A percentile compares a stretch with the other conserved stretches of the same genome.
These are phyloP conservation scores for Drosophila orena DNA, from an alignment of 1,140 invertebrate species.

Conservation along the genomic window DNA sequence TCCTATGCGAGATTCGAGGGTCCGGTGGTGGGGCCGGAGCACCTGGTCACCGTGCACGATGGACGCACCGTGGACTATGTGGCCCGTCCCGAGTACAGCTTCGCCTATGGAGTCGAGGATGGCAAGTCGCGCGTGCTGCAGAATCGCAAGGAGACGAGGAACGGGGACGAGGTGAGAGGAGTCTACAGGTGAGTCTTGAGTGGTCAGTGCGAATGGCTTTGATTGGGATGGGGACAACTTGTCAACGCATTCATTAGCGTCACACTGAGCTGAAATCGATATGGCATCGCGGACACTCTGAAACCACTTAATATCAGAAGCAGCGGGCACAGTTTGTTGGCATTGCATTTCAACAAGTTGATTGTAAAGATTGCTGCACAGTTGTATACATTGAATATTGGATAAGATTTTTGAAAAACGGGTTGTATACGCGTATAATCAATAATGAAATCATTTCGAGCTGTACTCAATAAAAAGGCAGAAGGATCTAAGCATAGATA, in stretches of 20 bases:
- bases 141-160: slow-evolving; percentile 88
- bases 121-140: slow-evolving; percentile 89
- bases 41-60: slow-evolving; percentile 86
- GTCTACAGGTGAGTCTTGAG: slow-evolving; percentile 87
- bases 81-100: slow-evolving; percentile 89
- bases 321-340: not conserved
- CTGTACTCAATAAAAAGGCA: too few species aligned
- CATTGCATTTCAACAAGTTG: not conserved
- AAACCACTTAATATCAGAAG: slow-evolving; percentile 1
- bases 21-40: slow-evolving; percentile 87
- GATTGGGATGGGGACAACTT: slow-evolving; percentile 30
- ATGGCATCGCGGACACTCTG: slow-evolving; percentile 12
- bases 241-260: slow-evolving; percentile 56
- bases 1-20: slow-evolving; percentile 89
- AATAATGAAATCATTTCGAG: too few species aligned
- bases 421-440: not conserved
- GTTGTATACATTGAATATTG: not conserved
- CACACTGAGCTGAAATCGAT: slow-evolving; percentile 30
- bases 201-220: not conserved
- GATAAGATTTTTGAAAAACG: not conserved
- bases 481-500: too few species aligned
- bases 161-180: slow-evolving; percentile 89
- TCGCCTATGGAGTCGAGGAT: slow-evolving; percentile 89
- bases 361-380: not conserved
- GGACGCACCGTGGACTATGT: slow-evolving; percentile 87